Evolutionary conservation across 1,140 invertebrate species (phyloP).

Genomic region (Augochlora pura): DNA sequence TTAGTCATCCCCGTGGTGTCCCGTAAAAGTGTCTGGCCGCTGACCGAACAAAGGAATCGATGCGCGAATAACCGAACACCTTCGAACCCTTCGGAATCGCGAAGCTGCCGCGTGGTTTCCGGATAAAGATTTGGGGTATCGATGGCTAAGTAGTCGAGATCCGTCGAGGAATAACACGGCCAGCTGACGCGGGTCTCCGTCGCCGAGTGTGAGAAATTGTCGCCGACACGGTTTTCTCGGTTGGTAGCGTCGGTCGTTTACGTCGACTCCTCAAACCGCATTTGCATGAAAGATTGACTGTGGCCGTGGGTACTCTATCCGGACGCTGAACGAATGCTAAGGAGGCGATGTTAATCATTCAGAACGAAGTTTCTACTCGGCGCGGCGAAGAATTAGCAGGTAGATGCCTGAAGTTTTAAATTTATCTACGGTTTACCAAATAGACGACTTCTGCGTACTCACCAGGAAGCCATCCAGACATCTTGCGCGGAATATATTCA

Average conservation of each 20-base stretch:
- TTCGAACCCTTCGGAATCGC: too few relatives aligned
- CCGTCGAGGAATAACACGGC: neutral
- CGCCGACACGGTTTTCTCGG: neutral
- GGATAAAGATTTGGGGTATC: too few relatives aligned
- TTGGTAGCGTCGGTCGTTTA: neutral
- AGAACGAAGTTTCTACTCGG: neutral
- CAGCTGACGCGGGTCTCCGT: too few relatives aligned
- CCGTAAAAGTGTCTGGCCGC: neutral
- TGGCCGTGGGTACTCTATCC: neutral
- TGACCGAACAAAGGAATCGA: constrained; percentile 15
- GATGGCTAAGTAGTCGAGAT: neutral
- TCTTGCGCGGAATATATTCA: neutral
- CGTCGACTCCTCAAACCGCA: neutral
- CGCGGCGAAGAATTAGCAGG: neutral
- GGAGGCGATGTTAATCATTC: neutral
- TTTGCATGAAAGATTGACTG: constrained; percentile 6
- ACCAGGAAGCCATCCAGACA: neutral
- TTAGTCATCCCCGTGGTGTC: constrained; percentile 31
- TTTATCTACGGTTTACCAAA: neutral
- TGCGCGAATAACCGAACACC: neutral
- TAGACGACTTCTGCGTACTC: neutral
- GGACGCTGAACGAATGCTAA: neutral
- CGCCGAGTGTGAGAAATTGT: neutral
- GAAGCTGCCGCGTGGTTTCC: too few relatives aligned
- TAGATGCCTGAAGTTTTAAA: neutral